Conservation (phyloP, 92 coral and sea anemone genomes). For the Actinostola sp. region DNA sequence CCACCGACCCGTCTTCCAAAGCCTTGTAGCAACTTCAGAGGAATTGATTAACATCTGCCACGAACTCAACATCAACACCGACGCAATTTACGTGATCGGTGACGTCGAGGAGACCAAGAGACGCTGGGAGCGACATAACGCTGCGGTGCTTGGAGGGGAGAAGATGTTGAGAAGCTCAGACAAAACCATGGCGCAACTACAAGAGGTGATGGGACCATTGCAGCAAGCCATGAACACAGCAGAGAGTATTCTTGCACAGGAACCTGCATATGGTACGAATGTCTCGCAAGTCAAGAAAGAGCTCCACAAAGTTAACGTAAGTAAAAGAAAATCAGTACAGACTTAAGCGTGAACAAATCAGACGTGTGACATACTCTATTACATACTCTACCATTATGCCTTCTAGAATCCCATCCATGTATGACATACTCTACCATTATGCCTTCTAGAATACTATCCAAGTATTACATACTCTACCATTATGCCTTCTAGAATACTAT, state of each 20-base stretch:
- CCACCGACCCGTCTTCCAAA: constrained; percentile 77
- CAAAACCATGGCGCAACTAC: constrained; percentile 83
- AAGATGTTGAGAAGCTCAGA: constrained; percentile 78
- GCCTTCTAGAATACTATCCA: no score
- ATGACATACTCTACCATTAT: no score
- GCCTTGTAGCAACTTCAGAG: constrained; percentile 62
- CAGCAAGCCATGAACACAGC: constrained; percentile 86
- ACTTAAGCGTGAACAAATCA: no score
- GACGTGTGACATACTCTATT: no score
- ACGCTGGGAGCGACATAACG: constrained; percentile 73
- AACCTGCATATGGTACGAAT: constrained; percentile 75
- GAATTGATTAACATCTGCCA: constrained; percentile 79
- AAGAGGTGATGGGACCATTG: constrained; percentile 85
- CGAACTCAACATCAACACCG: constrained; percentile 78
- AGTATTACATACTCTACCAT: no score
- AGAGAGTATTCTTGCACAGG: constrained; percentile 78
- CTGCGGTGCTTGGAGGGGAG: constrained; percentile 70
- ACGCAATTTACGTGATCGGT: constrained; percentile 75
- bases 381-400: no score
- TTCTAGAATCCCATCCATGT: no score
- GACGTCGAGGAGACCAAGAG: constrained; percentile 82
- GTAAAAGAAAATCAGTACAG: no score
- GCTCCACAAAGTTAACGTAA: constrained; percentile 79
- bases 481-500: no score
- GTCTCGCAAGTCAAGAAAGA: constrained; percentile 78